Conservation (phyloP, 2,797 vertebrate genomes). For the Periparus ater region DNA sequence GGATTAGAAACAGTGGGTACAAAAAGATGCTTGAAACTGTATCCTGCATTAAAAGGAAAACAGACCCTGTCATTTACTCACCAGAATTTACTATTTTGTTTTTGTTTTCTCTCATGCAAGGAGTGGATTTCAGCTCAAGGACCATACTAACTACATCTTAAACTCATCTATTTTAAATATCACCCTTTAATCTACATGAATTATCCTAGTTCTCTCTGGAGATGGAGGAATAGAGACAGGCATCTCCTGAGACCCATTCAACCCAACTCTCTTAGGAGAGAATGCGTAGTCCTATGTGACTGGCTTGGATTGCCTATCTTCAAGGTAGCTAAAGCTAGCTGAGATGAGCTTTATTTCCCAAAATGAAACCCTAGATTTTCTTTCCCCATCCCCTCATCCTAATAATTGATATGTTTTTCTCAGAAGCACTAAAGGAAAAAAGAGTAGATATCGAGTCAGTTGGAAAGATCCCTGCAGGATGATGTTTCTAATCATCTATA, state of each 20-base stretch:
- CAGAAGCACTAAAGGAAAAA: background rate
- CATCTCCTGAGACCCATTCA: background rate
- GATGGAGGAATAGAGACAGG: background rate
- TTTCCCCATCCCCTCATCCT: background rate
- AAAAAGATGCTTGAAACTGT: background rate
- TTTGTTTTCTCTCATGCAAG: background rate
- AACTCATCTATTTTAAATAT: background rate
- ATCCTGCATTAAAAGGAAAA: background rate
- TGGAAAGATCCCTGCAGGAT: background rate
- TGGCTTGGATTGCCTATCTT: background rate
- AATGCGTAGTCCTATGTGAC: background rate
- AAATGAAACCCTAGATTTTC: background rate
- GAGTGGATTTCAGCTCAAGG: background rate
- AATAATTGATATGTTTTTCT: background rate
- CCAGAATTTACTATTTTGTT: background rate
- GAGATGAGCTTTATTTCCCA: background rate
- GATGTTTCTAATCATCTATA: background rate
- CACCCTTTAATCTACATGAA: background rate
- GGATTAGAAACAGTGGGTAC: background rate
- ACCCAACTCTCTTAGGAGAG: background rate
- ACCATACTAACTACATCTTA: background rate
- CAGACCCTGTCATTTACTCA: background rate
- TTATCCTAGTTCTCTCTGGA: background rate
- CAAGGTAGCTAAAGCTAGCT: background rate
- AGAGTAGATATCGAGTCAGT: background rate